Evolutionary conservation across 2,113 vertebrate genomes (phyloP).

Genomic region (Toxostoma redivivum): DNA sequence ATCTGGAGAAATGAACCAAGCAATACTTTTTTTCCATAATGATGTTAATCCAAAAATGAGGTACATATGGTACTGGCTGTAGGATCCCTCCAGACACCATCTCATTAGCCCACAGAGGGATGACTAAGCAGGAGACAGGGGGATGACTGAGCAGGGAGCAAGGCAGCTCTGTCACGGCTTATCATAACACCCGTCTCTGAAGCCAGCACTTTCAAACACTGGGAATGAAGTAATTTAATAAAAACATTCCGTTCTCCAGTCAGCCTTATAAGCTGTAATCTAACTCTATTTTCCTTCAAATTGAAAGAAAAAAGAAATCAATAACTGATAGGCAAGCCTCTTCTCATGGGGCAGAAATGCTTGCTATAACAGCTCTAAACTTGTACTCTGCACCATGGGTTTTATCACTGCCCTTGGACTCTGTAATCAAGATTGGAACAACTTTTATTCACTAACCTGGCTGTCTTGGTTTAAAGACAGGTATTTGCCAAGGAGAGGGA

Average conservation of each 20-base stretch:
- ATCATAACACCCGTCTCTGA: neutral
- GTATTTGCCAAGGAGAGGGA: too few relatives aligned
- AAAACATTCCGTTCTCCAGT: neutral
- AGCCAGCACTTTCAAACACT: neutral
- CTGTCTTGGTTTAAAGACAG: too few relatives aligned
- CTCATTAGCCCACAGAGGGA: neutral
- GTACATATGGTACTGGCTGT: neutral
- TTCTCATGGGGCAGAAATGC: neutral
- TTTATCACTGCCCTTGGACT: neutral
- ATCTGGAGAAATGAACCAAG: neutral
- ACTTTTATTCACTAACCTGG: neutral
- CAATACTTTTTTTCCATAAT: neutral
- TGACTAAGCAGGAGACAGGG: neutral
- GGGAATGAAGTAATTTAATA: neutral
- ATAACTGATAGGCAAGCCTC: neutral
- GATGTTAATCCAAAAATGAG: neutral
- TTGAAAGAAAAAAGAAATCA: neutral
- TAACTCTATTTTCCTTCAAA: neutral
- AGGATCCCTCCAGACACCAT: neutral
- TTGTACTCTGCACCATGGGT: accelerated
- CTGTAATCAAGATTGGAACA: neutral
- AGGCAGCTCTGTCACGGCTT: neutral
- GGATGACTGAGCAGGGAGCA: neutral
- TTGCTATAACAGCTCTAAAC: neutral
- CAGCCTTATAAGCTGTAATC: neutral